A percentile compares a stretch with the other conserved stretches of the same genome.
phyloP scores from a whole-genome alignment of 2,113 vertebrate genomes.

The Mohoua ochrocephala region DNA sequence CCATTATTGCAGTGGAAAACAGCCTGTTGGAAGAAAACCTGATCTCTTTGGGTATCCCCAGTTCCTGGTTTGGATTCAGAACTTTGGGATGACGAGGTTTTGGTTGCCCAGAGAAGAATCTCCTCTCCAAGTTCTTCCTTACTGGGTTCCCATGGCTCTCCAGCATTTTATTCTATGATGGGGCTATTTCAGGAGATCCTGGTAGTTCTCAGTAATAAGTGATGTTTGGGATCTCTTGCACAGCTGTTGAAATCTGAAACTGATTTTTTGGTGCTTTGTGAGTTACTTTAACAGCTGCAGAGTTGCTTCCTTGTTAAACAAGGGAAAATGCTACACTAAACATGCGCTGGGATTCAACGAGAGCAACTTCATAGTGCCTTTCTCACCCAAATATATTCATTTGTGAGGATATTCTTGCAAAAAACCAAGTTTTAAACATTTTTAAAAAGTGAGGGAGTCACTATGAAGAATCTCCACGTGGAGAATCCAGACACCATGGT shows the following conservation, averaged over 20 bases:
- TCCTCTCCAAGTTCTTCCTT: not conserved
- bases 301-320: not conserved
- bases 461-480: not conserved
- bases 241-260: not conserved
- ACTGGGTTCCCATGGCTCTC: not conserved
- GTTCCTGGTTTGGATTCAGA: not conserved
- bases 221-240: not conserved
- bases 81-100: not conserved
- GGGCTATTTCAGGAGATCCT: not conserved
- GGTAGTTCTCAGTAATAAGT: not conserved
- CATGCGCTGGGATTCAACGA: not conserved
- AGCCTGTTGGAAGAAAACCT: not conserved
- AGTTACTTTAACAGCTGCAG: not conserved
- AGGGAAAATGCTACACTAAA: not conserved
- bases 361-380: not conserved
- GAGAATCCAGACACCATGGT: not conserved
- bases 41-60: not conserved
- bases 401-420: not conserved
- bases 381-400: not conserved
- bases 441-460: not conserved
- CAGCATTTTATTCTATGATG: not conserved
- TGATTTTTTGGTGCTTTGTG: not conserved
- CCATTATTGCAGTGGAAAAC: not conserved
- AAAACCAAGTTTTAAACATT: rapidly evolving
- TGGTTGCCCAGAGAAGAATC: not conserved